phyloP scores from a whole-genome alignment of 64 coral and sea anemone species.

The Exaiptasia diaphana region DNA sequence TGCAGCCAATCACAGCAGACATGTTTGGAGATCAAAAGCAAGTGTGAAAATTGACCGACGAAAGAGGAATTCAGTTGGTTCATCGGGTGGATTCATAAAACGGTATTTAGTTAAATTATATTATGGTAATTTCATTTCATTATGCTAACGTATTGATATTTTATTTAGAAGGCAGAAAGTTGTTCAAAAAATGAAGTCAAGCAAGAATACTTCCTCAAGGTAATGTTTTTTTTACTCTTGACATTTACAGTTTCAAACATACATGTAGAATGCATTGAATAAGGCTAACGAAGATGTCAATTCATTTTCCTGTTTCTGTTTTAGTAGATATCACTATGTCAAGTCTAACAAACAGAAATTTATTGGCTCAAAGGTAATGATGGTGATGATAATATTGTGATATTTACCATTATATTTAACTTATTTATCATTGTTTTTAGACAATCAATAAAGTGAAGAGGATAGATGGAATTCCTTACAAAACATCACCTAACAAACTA shows the following conservation, averaged over 20 bases:
- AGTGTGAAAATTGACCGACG: slow-evolving; percentile 28
- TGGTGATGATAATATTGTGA: not conserved
- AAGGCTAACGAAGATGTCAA: no score
- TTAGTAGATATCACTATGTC: no score
- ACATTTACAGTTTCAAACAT: no score
- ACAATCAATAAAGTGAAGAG: slow-evolving; percentile 67
- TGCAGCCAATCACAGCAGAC: not conserved
- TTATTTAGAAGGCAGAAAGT: slow-evolving; percentile 43
- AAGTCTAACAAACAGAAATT: not conserved
- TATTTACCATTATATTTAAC: not conserved
- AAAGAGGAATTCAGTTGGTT: not conserved
- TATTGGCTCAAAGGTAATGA: not conserved
- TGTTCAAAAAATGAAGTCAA: not conserved
- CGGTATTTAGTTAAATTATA: no score
- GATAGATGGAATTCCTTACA: slow-evolving; percentile 81
- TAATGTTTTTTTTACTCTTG: no score
- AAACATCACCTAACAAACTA: slow-evolving; percentile 78
- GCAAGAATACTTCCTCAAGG: no score
- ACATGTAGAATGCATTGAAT: no score
- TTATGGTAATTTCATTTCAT: no score
- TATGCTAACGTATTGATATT: no score
- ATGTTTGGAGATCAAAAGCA: slow-evolving; percentile 19
- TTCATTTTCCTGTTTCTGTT: no score
- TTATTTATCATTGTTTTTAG: not conserved
- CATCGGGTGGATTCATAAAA: no score